Evolutionary conservation across 1,140 invertebrate species (phyloP).

Genomic region (Argopecten irradians): DNA sequence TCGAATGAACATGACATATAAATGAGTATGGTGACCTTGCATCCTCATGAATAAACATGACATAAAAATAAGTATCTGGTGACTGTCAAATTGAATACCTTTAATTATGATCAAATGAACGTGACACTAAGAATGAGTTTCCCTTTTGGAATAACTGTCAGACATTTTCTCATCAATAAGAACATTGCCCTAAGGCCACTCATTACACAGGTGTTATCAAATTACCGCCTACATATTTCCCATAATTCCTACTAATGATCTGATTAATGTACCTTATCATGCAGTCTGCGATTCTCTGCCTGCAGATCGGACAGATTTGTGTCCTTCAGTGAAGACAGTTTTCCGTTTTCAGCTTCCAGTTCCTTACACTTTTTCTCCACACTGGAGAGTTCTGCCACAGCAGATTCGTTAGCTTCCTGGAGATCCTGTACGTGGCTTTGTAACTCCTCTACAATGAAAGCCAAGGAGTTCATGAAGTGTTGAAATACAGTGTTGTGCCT

Average conservation of each 20-base stretch:
- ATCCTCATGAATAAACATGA: too few species aligned
- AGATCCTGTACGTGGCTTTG: constrained; percentile 65
- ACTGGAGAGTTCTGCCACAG: constrained; percentile 48
- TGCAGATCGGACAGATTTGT: constrained; percentile 46
- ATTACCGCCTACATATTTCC: neutral
- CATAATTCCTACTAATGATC: neutral
- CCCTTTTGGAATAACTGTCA: too few species aligned
- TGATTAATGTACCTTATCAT: constrained; percentile 50
- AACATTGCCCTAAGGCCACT: neutral
- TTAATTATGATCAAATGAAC: too few species aligned
- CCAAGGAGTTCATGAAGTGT: too few species aligned
- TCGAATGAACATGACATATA: too few species aligned
- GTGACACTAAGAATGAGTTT: too few species aligned
- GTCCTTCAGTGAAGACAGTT: constrained; percentile 43
- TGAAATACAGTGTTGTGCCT: too few species aligned
- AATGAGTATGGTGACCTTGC: too few species aligned
- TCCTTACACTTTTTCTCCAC: constrained; percentile 57
- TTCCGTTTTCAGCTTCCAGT: constrained; percentile 57
- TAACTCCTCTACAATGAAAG: constrained; percentile 61
- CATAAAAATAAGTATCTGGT: too few species aligned
- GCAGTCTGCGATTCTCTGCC: constrained; percentile 47
- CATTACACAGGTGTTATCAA: neutral
- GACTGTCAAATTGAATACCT: too few species aligned
- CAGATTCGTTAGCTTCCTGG: constrained; percentile 64
- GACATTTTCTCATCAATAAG: neutral